Evolutionary conservation across 2,888 invertebrate species (phyloP), one percentile per base, ranked within the genome.

Genomic region (Lymantria dispar): DNA sequence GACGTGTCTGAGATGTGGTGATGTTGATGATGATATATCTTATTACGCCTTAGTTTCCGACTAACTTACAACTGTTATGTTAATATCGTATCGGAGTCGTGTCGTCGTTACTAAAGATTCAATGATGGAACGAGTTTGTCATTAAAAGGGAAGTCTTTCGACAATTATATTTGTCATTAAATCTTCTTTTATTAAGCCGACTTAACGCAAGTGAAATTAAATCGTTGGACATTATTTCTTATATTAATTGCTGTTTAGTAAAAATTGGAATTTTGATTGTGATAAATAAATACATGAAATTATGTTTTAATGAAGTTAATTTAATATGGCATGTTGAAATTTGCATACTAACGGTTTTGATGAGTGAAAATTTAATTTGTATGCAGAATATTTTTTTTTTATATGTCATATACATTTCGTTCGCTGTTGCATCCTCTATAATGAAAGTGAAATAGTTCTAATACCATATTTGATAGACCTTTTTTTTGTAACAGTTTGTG

Each of bases 111-210:
- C 8, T 30, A 42, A 38, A 47, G 13, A 52, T 10, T 33, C 33
- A 33, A 10, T 40, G 9, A 31, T 10, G 33, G 57, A 68, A 71
- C 67, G 47, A 56, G 64, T 64, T 71, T 60, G 52, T 62, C 66
- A 67, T 71, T 61, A 64, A 22, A 60, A 70, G 53, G 56, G 64
- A 62, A 63, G 48, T 50, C 52, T 62, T 64, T 59, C 52, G 52
- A 59, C 67, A 67, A 72, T 68, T 68, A 69, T 54, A 38, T 50
- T 52, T 30, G 58, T 54, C 65, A 63, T 70, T 61, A 68, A 68
- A 48, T 57, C 54, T 43, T 53, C 48, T 69, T 64, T 69, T 62
- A 71, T 71, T 73, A 70, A 66, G 53, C 50, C 40, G 64, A 68
- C 61, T 68, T 54, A 58, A 54, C 42, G 22, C 46, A 43, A 54